These are phyloP conservation scores for Podiceps cristatus DNA, from an alignment of 2,113 vertebrate species.

Conservation along the genomic window DNA sequence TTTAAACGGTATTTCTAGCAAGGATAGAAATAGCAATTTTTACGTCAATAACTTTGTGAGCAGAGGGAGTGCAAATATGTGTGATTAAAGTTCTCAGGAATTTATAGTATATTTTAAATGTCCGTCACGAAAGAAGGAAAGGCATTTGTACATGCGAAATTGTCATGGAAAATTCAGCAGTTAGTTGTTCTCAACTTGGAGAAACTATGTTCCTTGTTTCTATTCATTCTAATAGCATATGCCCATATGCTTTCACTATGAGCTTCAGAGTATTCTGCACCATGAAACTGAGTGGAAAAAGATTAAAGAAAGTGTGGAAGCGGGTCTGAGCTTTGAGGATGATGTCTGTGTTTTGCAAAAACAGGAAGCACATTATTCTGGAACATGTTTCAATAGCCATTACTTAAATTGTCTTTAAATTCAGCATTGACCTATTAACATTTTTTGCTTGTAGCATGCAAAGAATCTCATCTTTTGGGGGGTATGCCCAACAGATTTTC, in stretches of 20 bases:
- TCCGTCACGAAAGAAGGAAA: neutral
- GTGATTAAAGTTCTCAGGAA: neutral
- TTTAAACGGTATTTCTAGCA: neutral
- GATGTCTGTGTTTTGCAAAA: neutral
- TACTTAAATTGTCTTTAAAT: neutral
- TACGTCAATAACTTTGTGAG: neutral
- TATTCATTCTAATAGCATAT: neutral
- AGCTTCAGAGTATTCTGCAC: neutral
- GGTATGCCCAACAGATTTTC: neutral
- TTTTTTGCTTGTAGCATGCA: neutral
- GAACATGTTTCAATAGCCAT: neutral
- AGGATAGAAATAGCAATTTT: neutral
- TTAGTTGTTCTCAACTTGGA: neutral
- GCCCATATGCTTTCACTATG: neutral
- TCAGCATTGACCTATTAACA: neutral
- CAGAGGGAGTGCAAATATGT: neutral
- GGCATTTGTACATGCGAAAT: neutral
- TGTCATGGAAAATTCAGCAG: conserved; percentile 1
- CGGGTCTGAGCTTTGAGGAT: neutral
- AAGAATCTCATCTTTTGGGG: neutral
- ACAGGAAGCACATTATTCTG: neutral
- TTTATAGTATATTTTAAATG: neutral
- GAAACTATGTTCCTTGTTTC: conserved; percentile 1
- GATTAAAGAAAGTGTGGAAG: neutral
- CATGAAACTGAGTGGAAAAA: neutral